Conservation (phyloP, 1,140 invertebrate genomes). For the Platorchestia sp. region DNA sequence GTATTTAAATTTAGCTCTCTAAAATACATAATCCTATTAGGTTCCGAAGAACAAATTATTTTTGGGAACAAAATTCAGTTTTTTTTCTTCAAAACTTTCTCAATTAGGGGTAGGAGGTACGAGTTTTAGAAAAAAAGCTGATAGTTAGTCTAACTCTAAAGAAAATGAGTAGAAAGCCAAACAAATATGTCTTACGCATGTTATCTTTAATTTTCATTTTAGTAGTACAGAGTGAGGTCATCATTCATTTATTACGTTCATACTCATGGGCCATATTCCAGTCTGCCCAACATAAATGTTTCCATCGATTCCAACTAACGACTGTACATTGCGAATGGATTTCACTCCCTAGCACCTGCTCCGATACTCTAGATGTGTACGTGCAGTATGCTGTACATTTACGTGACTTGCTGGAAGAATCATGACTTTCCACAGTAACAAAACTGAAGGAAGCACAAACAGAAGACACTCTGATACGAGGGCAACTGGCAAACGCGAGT, state of each 20-base stretch:
- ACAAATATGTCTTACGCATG: no score
- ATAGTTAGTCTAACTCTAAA: no score
- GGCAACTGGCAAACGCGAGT: neutral
- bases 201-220: no score
- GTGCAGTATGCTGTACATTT: neutral
- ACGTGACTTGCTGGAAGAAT: neutral
- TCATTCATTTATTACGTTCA: neutral
- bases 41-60: no score
- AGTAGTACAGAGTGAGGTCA: no score
- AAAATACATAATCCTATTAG: no score
- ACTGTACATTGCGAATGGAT: neutral
- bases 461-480: neutral
- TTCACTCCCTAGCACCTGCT: neutral
- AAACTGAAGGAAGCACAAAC: neutral
- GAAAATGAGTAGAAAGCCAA: no score
- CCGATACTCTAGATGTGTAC: neutral
- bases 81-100: no score
- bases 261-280: neutral
- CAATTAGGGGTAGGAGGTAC: no score
- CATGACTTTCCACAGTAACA: neutral
- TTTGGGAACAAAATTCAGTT: no score
- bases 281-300: neutral
- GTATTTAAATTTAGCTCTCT: no score
- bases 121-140: no score
- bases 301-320: neutral